These are phyloP conservation scores for Trachelus iudaicus DNA, from an alignment of 2,888 invertebrate species.

Conservation along the genomic window DNA sequence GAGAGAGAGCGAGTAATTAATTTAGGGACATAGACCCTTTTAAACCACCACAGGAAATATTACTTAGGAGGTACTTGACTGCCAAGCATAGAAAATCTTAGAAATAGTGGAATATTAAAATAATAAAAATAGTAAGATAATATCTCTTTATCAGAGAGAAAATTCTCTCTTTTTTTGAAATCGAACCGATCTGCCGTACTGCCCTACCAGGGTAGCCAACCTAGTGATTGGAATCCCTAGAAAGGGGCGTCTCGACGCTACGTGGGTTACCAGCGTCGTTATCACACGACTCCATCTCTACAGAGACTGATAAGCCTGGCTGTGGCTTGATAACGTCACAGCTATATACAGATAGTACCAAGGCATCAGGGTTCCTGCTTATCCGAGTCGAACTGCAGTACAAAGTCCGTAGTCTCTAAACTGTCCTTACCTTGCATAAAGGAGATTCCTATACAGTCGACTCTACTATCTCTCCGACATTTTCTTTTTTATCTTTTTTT, in stretches of 20 bases:
- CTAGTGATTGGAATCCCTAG: neutral
- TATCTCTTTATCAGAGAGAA: too few species aligned
- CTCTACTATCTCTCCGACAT: neutral
- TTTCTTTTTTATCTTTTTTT: neutral
- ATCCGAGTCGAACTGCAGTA: neutral
- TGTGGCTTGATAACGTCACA: constrained; percentile 3
- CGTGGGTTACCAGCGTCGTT: neutral
- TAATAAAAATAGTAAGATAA: too few species aligned
- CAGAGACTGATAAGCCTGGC: neutral
- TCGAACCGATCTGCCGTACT: neutral
- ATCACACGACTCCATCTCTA: neutral
- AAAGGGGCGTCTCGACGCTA: neutral
- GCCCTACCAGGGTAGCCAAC: neutral
- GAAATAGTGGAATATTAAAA: too few species aligned
- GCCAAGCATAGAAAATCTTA: too few species aligned
- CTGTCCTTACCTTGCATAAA: neutral
- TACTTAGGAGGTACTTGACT: too few species aligned
- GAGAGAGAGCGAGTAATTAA: neutral
- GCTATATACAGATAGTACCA: neutral
- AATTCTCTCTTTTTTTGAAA: neutral
- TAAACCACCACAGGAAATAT: too few species aligned
- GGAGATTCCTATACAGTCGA: neutral
- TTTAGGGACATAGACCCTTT: too few species aligned
- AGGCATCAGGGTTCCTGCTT: neutral
- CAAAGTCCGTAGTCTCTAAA: constrained; percentile 1